These are phyloP conservation scores for Platerodrilus igneus DNA, from an alignment of 2,888 invertebrate species.

Conservation along the genomic window DNA sequence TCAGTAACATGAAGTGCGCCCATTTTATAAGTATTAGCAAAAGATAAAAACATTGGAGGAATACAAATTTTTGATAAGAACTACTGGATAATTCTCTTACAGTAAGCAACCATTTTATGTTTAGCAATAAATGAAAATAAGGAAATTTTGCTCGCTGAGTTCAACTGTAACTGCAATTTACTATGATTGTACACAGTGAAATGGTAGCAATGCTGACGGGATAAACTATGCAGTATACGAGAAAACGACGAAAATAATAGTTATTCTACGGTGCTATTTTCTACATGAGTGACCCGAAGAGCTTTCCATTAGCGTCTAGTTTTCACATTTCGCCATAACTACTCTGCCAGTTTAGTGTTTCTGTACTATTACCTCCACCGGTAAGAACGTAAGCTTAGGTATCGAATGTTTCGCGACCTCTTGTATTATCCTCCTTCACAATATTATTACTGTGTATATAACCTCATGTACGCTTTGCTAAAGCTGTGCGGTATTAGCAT, in stretches of 20 bases:
- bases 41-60: no score
- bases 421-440: conserved; percentile 11
- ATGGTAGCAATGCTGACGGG: conserved; percentile 20
- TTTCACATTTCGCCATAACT: conserved; percentile 35
- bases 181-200: conserved; percentile 21
- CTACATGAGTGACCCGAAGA: conserved; percentile 30
- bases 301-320: conserved; percentile 32
- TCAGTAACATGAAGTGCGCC: no score
- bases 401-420: conserved; percentile 27
- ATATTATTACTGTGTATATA: conserved; percentile 10
- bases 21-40: no score
- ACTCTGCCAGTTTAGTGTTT: conserved; percentile 33
- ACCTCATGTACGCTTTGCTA: no score
- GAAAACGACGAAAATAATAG: conserved; percentile 26
- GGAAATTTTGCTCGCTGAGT: conserved; percentile 15
- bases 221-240: conserved; percentile 23
- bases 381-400: conserved; percentile 33
- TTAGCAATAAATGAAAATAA: no score
- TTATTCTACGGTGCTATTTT: conserved; percentile 32
- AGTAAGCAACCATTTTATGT: no score
- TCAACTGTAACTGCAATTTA: conserved; percentile 17
- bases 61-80: no score
- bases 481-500: no score
- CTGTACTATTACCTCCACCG: conserved; percentile 34
- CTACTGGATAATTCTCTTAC: no score